Evolutionary conservation across 2,113 vertebrate species (phyloP).

Genomic region (Hippolais icterina): DNA sequence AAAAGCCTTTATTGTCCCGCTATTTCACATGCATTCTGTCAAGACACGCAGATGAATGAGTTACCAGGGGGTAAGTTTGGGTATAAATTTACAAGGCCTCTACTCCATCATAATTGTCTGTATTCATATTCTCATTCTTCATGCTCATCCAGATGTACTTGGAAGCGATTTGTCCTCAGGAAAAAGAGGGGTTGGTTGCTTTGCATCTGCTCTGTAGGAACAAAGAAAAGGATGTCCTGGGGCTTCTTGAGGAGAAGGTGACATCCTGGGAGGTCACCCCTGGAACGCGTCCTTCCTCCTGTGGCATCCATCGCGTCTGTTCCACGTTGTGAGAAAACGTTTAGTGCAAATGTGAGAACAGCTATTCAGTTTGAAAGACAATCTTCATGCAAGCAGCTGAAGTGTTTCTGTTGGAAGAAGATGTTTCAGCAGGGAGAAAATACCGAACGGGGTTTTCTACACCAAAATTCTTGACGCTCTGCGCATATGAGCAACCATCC

Average conservation of each 20-base stretch:
- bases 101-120: constrained; percentile 52
- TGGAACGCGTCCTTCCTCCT: neutral
- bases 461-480: neutral
- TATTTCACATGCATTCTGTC: constrained; percentile 53
- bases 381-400: neutral
- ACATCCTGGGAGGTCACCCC: neutral
- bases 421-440: neutral
- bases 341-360: neutral
- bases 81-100: constrained; percentile 49
- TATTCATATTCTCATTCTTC: constrained; percentile 45
- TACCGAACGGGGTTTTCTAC: neutral
- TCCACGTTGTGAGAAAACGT: neutral
- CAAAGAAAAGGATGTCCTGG: neutral
- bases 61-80: constrained; percentile 56
- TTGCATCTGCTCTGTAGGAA: neutral
- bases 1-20: constrained; percentile 52
- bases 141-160: constrained; percentile 35
- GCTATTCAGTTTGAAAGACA: neutral
- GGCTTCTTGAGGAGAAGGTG: neutral
- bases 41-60: constrained; percentile 25
- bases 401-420: neutral
- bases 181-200: neutral
- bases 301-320: neutral
- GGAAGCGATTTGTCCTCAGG: constrained; percentile 22
- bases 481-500: neutral